Base-by-base conservation (phyloP, 2,113 vertebrate species). In the Apteryx owenii region DNA sequence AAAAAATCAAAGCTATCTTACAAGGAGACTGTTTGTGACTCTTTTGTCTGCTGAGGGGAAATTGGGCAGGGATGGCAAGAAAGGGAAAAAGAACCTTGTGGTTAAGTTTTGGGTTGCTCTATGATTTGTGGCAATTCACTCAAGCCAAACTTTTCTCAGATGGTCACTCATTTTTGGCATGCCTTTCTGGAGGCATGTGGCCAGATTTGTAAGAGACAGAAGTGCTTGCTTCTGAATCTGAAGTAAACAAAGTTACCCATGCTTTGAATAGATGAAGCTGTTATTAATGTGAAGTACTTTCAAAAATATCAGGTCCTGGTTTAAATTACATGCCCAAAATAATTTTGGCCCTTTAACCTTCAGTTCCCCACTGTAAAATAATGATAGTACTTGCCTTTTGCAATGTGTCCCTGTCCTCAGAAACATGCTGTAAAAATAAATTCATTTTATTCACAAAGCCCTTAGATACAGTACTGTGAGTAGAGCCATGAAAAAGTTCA, bases 361-460 rank as follows among this genome's bases (percentile, higher is more conserved):
- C 88, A 72, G 44, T 82, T 69, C 51, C 12, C 40, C 44, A 46
- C 28, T 58, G 23, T 81, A 79, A 77, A 81, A 82, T 33, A 29
- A 73, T 50, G 36, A 38, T 53, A 91, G 40, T 53, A 44, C 33
- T 94, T 93, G 31, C 48, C 40, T 91, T 51, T 88, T 88, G 75
- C 36, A 85, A 9, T 40, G 40, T 50, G 85, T 31, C 85, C 68
- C 68, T 51, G 16, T 83, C 76, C 76, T 95, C 85, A 86, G 71
- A 85, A 93, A 70, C 64, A 77, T 60, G 13, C 79, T 93, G 60
- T 85, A 94, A 95, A 93, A 95, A 91, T 77, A 91, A 88, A 93
- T 85, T 58, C 44, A n/a, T 94, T 90, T 88, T 95, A 60, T 66
- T 92, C 81, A 56, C 75, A 95, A 91, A 96, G 80, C 71, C 75